Conservation (phyloP, 1,140 invertebrate species). For the Drosophila willistoni region DNA sequence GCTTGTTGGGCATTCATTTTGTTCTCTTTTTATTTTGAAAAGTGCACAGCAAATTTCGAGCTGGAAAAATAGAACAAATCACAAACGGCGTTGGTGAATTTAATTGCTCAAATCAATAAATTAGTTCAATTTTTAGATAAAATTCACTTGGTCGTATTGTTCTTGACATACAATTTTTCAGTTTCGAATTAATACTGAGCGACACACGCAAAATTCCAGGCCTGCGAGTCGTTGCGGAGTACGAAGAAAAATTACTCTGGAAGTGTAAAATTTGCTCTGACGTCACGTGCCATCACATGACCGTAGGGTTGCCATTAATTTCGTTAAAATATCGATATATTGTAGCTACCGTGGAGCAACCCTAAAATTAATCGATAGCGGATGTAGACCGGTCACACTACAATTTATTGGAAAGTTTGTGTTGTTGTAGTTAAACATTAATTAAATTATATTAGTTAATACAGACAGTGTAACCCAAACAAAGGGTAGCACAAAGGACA, state of each 20-base stretch:
- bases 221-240: conserved; percentile 75
- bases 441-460: conserved; percentile 21
- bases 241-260: conserved; percentile 71
- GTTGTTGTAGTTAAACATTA: conserved; percentile 19
- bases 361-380: not conserved
- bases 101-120: not conserved
- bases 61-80: conserved; percentile 49
- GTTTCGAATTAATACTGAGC: conserved; percentile 72
- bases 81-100: conserved; percentile 20
- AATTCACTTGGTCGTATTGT: conserved; percentile 7
- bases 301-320: conserved; percentile 26
- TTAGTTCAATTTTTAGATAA: not conserved
- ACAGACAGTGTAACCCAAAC: conserved; percentile 2
- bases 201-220: conserved; percentile 73
- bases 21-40: conserved; percentile 69
- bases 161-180: conserved; percentile 74
- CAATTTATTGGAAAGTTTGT: not conserved
- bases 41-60: conserved; percentile 79
- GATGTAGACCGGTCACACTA: not conserved
- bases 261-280: conserved; percentile 65
- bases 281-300: conserved; percentile 79
- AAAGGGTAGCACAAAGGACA: not conserved
- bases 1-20: conserved; percentile 84
- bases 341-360: not conserved
- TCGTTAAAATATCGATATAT: no score